A percentile compares a stretch with the other conserved stretches of the same genome.
Conservation (phyloP, 2,113 vertebrate species). For the Epinephelus fuscoguttatus region DNA sequence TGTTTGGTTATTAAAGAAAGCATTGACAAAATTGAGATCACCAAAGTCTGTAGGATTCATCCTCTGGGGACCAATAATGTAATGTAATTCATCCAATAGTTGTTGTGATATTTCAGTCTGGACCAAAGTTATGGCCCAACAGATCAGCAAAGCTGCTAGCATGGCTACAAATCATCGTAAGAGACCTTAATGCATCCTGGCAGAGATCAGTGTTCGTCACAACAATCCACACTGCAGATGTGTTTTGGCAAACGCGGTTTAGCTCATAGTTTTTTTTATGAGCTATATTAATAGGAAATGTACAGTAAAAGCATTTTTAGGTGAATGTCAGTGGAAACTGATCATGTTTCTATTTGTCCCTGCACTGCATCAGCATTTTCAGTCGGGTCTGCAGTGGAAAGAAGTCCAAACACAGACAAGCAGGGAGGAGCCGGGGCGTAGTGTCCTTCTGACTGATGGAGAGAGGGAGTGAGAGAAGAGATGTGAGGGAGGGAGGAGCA, state of each 20-base stretch:
- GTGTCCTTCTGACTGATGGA: slow-evolving; percentile 52
- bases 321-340: slow-evolving; percentile 7
- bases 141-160: background rate
- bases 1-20: background rate
- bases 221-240: slow-evolving; percentile 6
- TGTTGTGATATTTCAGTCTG: background rate
- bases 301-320: slow-evolving; percentile 2
- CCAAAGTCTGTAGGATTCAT: background rate
- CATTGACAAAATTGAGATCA: background rate
- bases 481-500: slow-evolving; percentile 18
- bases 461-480: slow-evolving; percentile 12
- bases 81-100: background rate
- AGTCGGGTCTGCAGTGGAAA: slow-evolving; percentile 20
- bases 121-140: background rate
- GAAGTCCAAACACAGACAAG: background rate
- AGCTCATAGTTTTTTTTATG: background rate
- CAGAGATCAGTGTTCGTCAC: background rate
- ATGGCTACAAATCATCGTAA: background rate
- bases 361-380: slow-evolving; percentile 48
- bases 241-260: slow-evolving; percentile 11
- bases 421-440: background rate
- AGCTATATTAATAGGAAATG: slow-evolving; percentile 23
- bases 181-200: slow-evolving; percentile 10
- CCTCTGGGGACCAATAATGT: background rate
- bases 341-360: slow-evolving; percentile 29